These are phyloP conservation scores for Gambusia holbrooki DNA, from an alignment of 2,113 vertebrate genomes.

Conservation along the genomic window DNA sequence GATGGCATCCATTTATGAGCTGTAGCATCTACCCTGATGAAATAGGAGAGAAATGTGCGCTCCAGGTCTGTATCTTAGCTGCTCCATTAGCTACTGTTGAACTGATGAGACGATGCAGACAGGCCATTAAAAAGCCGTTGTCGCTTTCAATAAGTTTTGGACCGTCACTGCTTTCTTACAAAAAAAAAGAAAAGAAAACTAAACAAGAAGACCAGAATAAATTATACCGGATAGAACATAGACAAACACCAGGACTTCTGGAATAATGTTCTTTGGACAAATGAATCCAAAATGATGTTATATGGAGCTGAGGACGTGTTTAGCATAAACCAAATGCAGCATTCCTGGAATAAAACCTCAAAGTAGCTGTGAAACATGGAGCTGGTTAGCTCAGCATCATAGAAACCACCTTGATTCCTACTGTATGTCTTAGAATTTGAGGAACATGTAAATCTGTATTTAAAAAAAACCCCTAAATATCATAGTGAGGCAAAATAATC, in stretches of 20 bases:
- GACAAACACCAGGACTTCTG: not conserved
- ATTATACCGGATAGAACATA: not conserved
- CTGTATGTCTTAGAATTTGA: no score
- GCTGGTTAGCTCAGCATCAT: no score
- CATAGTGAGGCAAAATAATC: no score
- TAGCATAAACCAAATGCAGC: no score
- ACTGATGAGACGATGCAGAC: constrained; percentile 13
- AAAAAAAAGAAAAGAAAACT: not conserved
- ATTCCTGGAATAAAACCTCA: no score
- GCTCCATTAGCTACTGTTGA: constrained; percentile 30
- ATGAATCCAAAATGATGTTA: no score
- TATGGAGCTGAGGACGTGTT: no score
- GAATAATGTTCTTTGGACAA: not conserved
- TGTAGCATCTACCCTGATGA: not conserved
- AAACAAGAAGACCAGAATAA: not conserved
- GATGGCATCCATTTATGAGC: not conserved
- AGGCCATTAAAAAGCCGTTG: constrained; percentile 11
- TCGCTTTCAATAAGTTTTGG: not conserved
- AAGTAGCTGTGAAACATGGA: no score
- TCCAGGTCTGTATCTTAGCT: constrained; percentile 4
- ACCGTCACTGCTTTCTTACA: not conserved
- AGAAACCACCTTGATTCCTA: no score
- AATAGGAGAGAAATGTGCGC: constrained; percentile 6
- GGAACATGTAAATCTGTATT: no score
- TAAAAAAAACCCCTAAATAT: no score